Evolutionary conservation across 1,140 invertebrate genomes (phyloP), one percentile per base, ranked within the genome.

Genomic region (Drosophila bifasciata): DNA sequence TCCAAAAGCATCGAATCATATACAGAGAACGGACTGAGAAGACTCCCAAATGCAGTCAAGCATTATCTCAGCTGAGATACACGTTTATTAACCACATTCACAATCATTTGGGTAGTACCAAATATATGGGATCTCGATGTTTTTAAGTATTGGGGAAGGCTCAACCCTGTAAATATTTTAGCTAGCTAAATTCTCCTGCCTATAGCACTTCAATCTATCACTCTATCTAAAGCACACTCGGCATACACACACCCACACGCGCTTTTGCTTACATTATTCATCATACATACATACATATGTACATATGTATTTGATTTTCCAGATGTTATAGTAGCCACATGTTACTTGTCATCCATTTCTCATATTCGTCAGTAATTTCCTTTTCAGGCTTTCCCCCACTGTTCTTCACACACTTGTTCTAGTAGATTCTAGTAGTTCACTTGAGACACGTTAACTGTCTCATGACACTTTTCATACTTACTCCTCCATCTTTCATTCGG

Each of bases 151-250:
- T 25, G 23, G 49, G 45, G 17, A 40, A n/a, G 32, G 28, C 21
- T 46, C 43, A 25, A 23, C 21, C 11, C 52, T 60, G 52, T 73
- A 64, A 36, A 66, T 66, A 9, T 9, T 3, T 36, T 36, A 67
- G 61, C 19, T 55, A 48, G 59, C 28, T 44, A 25, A 13, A 15
- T 55, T 19, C 28, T 49, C 63, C 28, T 58, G 70, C 52, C 45
- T 74, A 49, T 23, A 64, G 39, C 70, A 74, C 69, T 74, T 74
- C 48, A 57, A 41, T 25, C 71, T 74, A 48, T 74, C 71, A 74
- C 71, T 75, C 39, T 75, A 48, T 75, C 70, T 74, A 74, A 59
- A 23, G 61, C 71, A 75, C 60, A 74, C 60, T 72, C 28, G 60
- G 55, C 69, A 66, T 66, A 75, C 50, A 51, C 50, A 51, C 39